Percentiles rank a stretch among this genome's conserved stretches.
Conservation (phyloP, 2,797 vertebrate species). For the Crocodylus rhombifer region DNA sequence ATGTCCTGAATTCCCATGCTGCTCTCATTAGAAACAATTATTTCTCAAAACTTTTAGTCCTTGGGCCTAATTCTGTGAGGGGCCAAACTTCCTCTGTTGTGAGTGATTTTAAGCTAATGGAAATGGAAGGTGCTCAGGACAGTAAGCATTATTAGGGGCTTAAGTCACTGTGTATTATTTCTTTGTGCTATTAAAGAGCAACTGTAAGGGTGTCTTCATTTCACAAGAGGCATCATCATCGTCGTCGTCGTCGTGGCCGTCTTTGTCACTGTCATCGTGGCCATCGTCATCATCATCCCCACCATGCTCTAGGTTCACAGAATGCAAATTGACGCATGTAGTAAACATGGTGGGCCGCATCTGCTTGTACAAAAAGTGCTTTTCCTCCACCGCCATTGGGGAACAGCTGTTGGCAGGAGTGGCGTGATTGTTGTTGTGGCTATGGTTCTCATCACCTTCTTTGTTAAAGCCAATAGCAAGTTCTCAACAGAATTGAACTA, state of each 20-base stretch:
- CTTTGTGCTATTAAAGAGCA: background rate
- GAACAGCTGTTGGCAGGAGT: no score
- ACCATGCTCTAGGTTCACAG: no score
- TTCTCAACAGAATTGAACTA: background rate
- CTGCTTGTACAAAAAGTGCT: no score
- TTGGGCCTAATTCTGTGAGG: background rate
- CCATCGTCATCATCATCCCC: no score
- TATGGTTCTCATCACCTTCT: background rate
- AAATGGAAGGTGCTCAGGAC: background rate
- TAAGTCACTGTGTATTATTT: background rate
- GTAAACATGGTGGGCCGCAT: no score
- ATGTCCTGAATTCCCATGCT: background rate
- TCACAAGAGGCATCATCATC: background rate
- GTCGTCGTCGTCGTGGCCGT: no score
- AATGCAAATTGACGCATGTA: no score
- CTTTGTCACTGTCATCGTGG: no score
- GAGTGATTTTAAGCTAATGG: background rate
- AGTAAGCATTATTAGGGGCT: background rate
- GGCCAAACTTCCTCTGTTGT: background rate
- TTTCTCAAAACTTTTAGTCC: background rate
- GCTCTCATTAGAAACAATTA: background rate
- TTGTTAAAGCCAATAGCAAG: background rate
- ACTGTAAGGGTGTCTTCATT: background rate
- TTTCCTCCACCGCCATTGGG: no score
- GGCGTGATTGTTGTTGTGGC: background rate